Base-by-base conservation (phyloP, 2,113 vertebrate species). In the Thamnophis sirtalis region DNA sequence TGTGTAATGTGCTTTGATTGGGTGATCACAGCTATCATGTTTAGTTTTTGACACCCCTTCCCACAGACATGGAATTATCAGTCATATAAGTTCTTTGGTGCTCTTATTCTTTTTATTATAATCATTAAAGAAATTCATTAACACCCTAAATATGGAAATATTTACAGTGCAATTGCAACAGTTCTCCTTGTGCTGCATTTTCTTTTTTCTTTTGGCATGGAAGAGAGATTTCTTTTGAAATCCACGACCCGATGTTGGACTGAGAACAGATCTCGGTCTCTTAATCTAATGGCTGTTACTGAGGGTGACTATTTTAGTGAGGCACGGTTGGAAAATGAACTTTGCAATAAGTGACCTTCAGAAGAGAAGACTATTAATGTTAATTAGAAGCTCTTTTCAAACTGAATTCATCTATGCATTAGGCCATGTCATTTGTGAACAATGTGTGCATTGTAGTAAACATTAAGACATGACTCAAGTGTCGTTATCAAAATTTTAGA, bases 301-400 rank as follows among this genome's bases (percentile, higher is more conserved):
- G 95, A 96, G 95, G 95, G 96, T 96, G 96, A 94, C 95, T 97
- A 96, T 96, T 97, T 97, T 95, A 96, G 96, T 63, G 89, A 96
- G 96, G 97, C 95, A 97, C 94, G 43, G 89, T 96, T 95, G 94
- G 95, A 97, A 97, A 97, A 97, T 97, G 96, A 97, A 97, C 97
- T 98, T 97, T 96, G 97, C 92, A 97, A 96, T 97, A 97, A 98
- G 97, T 92, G 98, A 98, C 98, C 98, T 99, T 98, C 97, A 97
- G 95, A 97, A 97, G 98, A 97, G 97, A 97, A 96, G 98, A 98
- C 97, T 98, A 98, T 99, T 99, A 98, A 98, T 98, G 98, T 97
- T 99, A 98, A 99, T 99, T 98, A 98, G 98, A 98, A 97, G 97
- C 97, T 98, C 98, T 98, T 98, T 98, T 98, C 97, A 98, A 96